Base-by-base conservation (phyloP, 35 echinoderm and acorn worm species). In the Chiridota heheva region DNA sequence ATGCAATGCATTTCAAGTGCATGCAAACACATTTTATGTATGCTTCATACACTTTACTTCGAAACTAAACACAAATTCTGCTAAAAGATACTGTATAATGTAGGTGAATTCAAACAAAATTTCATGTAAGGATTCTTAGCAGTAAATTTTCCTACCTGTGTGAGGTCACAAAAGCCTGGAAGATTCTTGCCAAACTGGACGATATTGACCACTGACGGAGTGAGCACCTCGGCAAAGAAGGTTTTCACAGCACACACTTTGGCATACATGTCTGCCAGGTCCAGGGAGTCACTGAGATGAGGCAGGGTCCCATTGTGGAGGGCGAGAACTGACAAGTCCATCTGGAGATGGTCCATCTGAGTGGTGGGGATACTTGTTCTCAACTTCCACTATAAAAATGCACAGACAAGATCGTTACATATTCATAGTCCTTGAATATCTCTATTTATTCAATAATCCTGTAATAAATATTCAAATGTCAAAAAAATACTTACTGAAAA, bases 161-260 rank as follows among this genome's bases (percentile, higher is more conserved):
- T 78, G 5, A 98, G 80, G 30, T 87, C 84, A 42, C 81, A 91
- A 55, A 97, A 97, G 33, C 94, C 94, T 32, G 84, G 88, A 7
- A 97, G 53, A 60, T 82, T 91, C 74, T 98, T 98, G 89, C 88
- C 88, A 69, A 88, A 98, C 73, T 98, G 84, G 5, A 98, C 95
- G 13, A 98, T 81, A 40, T 80, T 88, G 35, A 91, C 85, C 22
- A 98, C 85, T 0, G 88, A 87, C 13, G 95, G 95, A 1, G 95
- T 88, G 20, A 97, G 73, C 5, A 96, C 82, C 16, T 96, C 92
- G 12, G 92, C 84, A 24, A 90, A 87, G 64, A 90, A 96, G 0
- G 82, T 79, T 45, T 90, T 90, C 45, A 96, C 83, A 3, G 82
- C 77, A 44, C 82, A 86, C 27, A 90, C 82, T 70, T 89, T 76